Evolutionary conservation across 2,113 vertebrate genomes (phyloP).

Genomic region (Campylorhamphus procurvoides): DNA sequence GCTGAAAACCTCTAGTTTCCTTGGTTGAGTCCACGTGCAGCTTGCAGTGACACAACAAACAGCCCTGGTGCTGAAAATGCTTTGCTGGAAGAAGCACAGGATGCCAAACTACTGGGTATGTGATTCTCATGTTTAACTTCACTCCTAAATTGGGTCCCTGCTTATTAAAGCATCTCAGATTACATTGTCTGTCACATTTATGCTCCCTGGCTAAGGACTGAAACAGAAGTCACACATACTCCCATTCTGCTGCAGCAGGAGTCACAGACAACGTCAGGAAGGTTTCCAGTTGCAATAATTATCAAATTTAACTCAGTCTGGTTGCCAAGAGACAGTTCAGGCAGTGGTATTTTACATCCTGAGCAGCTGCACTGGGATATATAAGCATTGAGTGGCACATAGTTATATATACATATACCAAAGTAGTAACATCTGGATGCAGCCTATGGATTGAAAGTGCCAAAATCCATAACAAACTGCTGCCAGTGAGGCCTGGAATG

Average conservation of each 20-base stretch:
- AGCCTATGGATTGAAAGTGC: not conserved
- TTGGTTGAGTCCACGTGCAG: not conserved
- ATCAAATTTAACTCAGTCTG: not conserved
- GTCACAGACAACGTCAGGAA: not conserved
- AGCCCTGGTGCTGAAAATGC: not conserved
- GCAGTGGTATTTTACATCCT: not conserved
- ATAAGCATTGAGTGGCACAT: not conserved
- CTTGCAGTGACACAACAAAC: not conserved
- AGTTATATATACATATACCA: not conserved
- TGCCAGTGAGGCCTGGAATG: not conserved
- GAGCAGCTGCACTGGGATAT: not conserved
- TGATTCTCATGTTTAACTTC: not conserved
- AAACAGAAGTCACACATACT: rapidly evolving
- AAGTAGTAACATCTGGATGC: not conserved
- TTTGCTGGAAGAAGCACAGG: not conserved
- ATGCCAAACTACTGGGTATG: not conserved
- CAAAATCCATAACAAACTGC: not conserved
- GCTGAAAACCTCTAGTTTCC: not conserved
- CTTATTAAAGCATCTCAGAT: not conserved
- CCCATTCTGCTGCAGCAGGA: not conserved
- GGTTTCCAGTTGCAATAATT: not conserved
- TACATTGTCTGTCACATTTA: not conserved
- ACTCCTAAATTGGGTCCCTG: not conserved
- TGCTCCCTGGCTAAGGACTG: not conserved
- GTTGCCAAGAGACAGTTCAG: not conserved